These are phyloP conservation scores for Slavum lentiscoides DNA, from an alignment of 2,888 invertebrate genomes.

Conservation along the genomic window DNA sequence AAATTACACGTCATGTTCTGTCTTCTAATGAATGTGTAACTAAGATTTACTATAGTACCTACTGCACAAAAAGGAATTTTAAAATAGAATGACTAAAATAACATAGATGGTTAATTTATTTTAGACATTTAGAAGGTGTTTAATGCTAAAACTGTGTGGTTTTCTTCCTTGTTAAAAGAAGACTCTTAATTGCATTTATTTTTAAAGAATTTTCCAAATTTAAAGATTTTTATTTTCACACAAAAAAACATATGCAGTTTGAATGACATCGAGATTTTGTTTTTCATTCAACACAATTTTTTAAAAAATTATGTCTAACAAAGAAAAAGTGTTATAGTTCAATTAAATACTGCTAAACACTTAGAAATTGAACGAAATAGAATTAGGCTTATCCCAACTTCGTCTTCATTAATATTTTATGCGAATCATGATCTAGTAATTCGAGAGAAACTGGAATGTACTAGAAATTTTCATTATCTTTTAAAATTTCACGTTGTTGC, in stretches of 20 bases:
- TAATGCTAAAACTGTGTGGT: no score
- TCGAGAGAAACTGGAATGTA: background rate
- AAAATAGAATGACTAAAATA: background rate
- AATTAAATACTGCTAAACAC: background rate
- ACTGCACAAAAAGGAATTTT: background rate
- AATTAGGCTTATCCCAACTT: background rate
- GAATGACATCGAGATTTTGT: background rate
- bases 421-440: conserved; percentile 5
- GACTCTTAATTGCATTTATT: background rate
- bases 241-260: background rate
- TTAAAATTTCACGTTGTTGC: background rate
- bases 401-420: background rate
- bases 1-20: no score
- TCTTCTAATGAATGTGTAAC: no score
- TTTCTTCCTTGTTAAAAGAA: background rate
- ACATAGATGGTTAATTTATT: background rate
- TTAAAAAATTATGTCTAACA: conserved; percentile 13
- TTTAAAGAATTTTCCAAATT: background rate
- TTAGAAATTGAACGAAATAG: background rate
- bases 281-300: conserved; percentile 15
- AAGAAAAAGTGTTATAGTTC: conserved; percentile 10
- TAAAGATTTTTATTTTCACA: background rate
- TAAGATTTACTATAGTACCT: background rate
- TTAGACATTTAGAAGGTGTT: no score
- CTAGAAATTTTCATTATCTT: conserved; percentile 8